Evolutionary conservation across 2,797 vertebrate species (phyloP).

Genomic region (Aphelocoma californica): DNA sequence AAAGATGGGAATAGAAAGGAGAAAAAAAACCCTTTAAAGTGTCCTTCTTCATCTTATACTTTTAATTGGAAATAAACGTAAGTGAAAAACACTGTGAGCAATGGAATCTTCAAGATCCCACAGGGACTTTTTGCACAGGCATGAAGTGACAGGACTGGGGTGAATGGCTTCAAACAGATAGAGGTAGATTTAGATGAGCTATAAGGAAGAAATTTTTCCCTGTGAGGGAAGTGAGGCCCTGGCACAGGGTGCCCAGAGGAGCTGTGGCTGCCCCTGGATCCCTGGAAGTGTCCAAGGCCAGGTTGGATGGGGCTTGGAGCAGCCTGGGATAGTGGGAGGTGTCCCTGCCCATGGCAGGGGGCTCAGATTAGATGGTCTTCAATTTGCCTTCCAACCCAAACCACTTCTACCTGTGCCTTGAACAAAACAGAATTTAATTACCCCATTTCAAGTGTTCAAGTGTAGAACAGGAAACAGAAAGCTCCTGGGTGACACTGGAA

Average conservation of each 20-base stretch:
- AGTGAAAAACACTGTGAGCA: neutral
- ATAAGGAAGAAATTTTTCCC: neutral
- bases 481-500: neutral
- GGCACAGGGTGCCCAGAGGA: rapidly evolving
- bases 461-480: neutral
- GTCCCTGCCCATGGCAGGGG: neutral
- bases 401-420: neutral
- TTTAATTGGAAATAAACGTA: neutral
- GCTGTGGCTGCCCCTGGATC: neutral
- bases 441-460: neutral
- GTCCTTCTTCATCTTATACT: neutral
- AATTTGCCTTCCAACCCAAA: neutral
- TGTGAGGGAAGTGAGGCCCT: rapidly evolving
- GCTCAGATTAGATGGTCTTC: neutral
- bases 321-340: rapidly evolving
- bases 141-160: neutral
- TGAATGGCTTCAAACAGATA: too few relatives aligned
- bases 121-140: neutral
- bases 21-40: rapidly evolving
- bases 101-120: neutral
- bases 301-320: rapidly evolving
- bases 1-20: neutral
- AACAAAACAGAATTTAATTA: neutral
- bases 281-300: neutral
- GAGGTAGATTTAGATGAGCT: neutral